Evolutionary conservation across 1,140 invertebrate species (phyloP), one percentile per base, ranked within the genome.

Genomic region (Drosophila grimshawi): DNA sequence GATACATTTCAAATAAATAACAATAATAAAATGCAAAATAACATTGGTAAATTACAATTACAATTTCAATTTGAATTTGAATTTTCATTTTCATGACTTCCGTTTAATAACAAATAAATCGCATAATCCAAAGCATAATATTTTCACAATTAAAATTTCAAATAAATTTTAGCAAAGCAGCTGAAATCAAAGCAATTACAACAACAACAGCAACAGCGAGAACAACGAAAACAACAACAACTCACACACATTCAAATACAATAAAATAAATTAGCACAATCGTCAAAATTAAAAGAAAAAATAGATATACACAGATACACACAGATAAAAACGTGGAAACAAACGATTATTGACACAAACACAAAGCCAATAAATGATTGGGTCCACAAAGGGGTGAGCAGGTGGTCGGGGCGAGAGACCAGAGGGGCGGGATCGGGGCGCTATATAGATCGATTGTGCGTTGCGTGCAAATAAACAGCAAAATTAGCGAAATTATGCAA

Each of bases 91-190:
- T 88, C 80, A 90, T 91, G 88, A 90, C 88, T 91, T 90, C 83
- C 83, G 88, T 85, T 91, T 85, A 85, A 91, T 88, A 91, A 91
- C 88, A 91, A 91, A 91, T 91, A 91, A 91, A 91, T 91, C 88
- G 89, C 88, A 91, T 91, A 91, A 91, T 91, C 88, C 73, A 56
- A 77, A 80, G 66, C 80, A 91, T 74, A 91, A 91, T 91, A 91
- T 91, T 91, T 79, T 57, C 71, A 81, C 88, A 91, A 91, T 91
- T 91, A 91, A 91, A 91, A 91, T 91, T 90, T 88, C 88, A 91
- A 91, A 91, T 88, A 91, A 86, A 88, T 91, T 91, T 83, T 88
- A 85, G 78, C 75, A 81, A 90, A 82, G 76, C 80, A 83, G 55
- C 76, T 62, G 81, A 83, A 90, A 90, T 80, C 74, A 88, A 88